Conservation (phyloP, 1,140 invertebrate species). For the Amyelois transitella region DNA sequence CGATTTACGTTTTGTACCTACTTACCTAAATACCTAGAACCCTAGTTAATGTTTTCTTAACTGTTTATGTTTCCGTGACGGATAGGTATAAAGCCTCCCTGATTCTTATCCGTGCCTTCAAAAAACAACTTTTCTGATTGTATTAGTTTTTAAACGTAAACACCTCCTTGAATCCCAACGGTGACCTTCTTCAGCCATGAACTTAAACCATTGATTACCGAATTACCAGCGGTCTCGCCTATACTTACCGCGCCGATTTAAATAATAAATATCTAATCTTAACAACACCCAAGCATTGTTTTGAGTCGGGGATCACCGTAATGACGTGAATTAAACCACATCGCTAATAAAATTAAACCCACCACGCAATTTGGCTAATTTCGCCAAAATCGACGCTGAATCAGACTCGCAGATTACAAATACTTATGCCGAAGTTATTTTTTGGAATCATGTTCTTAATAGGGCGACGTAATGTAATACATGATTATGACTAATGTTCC, state of each 20-base stretch:
- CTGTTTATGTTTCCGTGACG: too few relatives aligned
- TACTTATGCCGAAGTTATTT: slow-evolving; percentile 32
- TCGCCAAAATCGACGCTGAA: slow-evolving; percentile 54
- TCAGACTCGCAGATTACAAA: slow-evolving; percentile 47
- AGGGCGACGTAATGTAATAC: slow-evolving; percentile 15
- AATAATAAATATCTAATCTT: slow-evolving; percentile 72
- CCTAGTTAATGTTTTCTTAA: too few relatives aligned
- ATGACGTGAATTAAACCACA: slow-evolving; percentile 60
- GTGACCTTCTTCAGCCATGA: slow-evolving; percentile 56
- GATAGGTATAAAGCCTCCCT: too few relatives aligned
- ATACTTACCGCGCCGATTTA: slow-evolving; percentile 67
- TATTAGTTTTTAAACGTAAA: slow-evolving; percentile 23
- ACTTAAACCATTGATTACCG: slow-evolving; percentile 65
- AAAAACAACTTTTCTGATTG: background rate
- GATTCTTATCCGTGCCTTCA: too few relatives aligned
- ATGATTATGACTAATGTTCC: background rate
- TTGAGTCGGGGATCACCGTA: slow-evolving; percentile 42
- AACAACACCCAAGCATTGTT: slow-evolving; percentile 63
- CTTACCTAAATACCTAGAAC: too few relatives aligned
- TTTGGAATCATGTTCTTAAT: slow-evolving; percentile 26
- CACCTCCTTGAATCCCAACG: slow-evolving; percentile 40
- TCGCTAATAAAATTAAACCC: slow-evolving; percentile 68
- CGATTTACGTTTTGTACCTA: too few relatives aligned
- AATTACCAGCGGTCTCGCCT: slow-evolving; percentile 59
- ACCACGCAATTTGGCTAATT: slow-evolving; percentile 62